Conservation (phyloP, 2,888 invertebrate genomes). For the Pemphredon lugubris region DNA sequence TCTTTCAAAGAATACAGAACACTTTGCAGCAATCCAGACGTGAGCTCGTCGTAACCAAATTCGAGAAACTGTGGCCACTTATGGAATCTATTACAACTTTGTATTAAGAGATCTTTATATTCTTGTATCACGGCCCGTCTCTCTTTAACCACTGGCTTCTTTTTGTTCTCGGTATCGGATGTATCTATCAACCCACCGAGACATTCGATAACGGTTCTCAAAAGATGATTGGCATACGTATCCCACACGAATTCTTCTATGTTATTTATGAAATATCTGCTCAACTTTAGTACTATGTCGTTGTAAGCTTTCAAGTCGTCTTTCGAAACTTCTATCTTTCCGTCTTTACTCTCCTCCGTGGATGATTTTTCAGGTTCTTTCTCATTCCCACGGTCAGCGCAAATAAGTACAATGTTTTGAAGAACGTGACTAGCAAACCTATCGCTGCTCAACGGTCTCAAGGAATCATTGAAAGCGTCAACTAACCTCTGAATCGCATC, state of each 20-base stretch:
- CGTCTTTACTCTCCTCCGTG: slow-evolving; percentile 42
- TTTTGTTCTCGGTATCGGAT: slow-evolving; percentile 40
- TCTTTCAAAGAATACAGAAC: slow-evolving; percentile 85
- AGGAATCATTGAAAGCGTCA: slow-evolving; percentile 84
- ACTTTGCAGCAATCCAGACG: slow-evolving; percentile 88
- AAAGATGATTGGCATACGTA: slow-evolving; percentile 88
- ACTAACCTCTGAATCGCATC: slow-evolving; percentile 85
- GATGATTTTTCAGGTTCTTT: neutral
- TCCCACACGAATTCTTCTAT: slow-evolving; percentile 92
- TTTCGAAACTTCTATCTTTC: slow-evolving; percentile 39
- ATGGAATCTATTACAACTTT: slow-evolving; percentile 82
- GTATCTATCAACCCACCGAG: slow-evolving; percentile 85
- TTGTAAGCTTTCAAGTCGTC: slow-evolving; percentile 82
- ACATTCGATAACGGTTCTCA: slow-evolving; percentile 88
- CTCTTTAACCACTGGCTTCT: slow-evolving; percentile 29
- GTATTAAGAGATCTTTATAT: slow-evolving; percentile 79
- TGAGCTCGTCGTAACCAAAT: slow-evolving; percentile 86
- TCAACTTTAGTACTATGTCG: slow-evolving; percentile 86
- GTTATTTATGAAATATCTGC: slow-evolving; percentile 91
- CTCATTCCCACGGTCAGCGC: slow-evolving; percentile 83
- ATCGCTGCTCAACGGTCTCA: slow-evolving; percentile 88
- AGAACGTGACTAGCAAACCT: slow-evolving; percentile 91
- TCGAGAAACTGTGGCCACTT: slow-evolving; percentile 91
- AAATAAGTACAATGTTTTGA: slow-evolving; percentile 85
- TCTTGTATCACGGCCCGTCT: slow-evolving; percentile 76